phyloP scores from a whole-genome alignment of 2,888 invertebrate species.

The Cerceris rybyensis region DNA sequence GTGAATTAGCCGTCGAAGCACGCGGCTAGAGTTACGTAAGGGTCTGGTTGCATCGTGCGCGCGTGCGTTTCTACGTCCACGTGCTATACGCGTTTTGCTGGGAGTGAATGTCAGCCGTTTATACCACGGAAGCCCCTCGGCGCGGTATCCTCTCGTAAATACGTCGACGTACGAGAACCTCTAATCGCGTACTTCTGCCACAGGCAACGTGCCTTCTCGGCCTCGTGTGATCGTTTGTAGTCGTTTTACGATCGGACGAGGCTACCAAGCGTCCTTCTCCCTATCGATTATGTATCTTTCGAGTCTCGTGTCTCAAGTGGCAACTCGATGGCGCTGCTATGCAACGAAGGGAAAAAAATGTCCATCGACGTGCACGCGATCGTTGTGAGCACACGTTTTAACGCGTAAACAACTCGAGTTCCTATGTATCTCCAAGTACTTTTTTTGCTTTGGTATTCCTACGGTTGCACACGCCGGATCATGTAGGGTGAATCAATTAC shows the following conservation, averaged over 20 bases:
- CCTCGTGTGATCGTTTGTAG: slow-evolving; percentile 26
- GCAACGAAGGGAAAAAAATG: too few relatives aligned
- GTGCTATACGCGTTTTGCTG: slow-evolving; percentile 46
- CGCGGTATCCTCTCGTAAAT: slow-evolving; percentile 24
- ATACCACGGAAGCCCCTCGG: slow-evolving; percentile 43
- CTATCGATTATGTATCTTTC: slow-evolving; percentile 30
- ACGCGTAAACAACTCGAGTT: too few relatives aligned
- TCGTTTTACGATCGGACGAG: slow-evolving; percentile 18
- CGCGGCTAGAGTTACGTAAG: slow-evolving; percentile 48
- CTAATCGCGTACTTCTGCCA: slow-evolving; percentile 51
- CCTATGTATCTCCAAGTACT: too few relatives aligned
- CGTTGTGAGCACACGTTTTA: too few relatives aligned
- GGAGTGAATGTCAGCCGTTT: slow-evolving; percentile 63
- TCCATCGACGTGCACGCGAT: too few relatives aligned
- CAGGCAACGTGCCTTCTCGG: slow-evolving; percentile 52
- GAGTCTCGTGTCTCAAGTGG: too few relatives aligned
- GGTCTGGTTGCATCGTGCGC: slow-evolving; percentile 31
- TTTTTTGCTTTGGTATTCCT: too few relatives aligned
- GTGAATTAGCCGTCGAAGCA: slow-evolving; percentile 40
- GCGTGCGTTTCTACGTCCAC: slow-evolving; percentile 45
- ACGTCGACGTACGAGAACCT: slow-evolving; percentile 36
- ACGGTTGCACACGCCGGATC: too few relatives aligned
- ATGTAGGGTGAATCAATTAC: too few relatives aligned
- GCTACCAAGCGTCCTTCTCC: slow-evolving; percentile 10
- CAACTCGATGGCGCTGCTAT: not conserved